Conservation (phyloP, 2,888 invertebrate species). For the Amphipyra tragopoginis region DNA sequence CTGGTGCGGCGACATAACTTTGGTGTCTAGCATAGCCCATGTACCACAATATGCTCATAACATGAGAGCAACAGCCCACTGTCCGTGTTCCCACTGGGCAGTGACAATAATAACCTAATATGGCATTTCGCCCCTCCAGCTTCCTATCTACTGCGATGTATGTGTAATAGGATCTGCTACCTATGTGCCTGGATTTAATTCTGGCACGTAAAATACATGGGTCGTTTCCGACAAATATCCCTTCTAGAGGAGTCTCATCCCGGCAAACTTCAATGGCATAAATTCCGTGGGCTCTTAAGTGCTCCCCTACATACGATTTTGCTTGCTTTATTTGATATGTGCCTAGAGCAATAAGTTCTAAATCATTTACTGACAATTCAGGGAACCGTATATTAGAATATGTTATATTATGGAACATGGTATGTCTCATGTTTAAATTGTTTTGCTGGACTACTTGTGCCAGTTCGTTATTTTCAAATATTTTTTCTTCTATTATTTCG, state of each 20-base stretch:
- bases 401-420: neutral
- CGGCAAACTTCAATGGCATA: neutral
- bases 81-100: neutral
- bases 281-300: constrained; percentile 1
- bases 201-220: constrained; percentile 2
- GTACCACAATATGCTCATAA: constrained; percentile 1
- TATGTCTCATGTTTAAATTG: neutral
- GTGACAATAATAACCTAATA: neutral
- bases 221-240: neutral
- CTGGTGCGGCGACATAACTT: neutral
- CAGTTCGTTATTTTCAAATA: neutral
- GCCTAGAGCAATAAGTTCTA: neutral
- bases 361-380: neutral
- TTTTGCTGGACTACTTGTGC: neutral
- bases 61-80: too few relatives aligned
- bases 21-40: neutral
- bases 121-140: constrained; percentile 1
- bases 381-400: neutral
- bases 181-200: neutral
- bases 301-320: constrained; percentile 1
- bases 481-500: too few relatives aligned
- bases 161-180: constrained; percentile 1
- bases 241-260: neutral
- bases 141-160: neutral
- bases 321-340: constrained; percentile 1